Conservation (phyloP, 1,140 invertebrate genomes). For the Drosophila nigrodunni region DNA sequence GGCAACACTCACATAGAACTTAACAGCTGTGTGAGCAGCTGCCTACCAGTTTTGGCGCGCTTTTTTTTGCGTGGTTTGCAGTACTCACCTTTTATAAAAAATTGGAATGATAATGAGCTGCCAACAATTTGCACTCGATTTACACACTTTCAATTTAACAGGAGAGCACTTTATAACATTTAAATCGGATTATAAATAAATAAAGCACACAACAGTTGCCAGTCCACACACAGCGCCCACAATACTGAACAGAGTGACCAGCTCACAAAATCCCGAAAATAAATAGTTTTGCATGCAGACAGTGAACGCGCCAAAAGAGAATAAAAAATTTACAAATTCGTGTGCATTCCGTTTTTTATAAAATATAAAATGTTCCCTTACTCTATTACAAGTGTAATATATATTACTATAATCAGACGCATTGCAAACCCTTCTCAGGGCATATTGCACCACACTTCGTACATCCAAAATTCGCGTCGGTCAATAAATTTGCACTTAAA, state of each 20-base stretch:
- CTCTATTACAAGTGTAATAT: not conserved
- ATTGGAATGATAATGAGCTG: slow-evolving; percentile 20
- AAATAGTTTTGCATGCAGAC: not conserved
- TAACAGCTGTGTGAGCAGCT: slow-evolving; percentile 59
- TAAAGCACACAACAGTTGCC: not conserved
- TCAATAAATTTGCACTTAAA: slow-evolving; percentile 83
- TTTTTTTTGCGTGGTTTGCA: slow-evolving; percentile 35
- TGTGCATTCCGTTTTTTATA: slow-evolving; percentile 12
- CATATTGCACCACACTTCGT: slow-evolving; percentile 63
- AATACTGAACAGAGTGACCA: slow-evolving; percentile 22
- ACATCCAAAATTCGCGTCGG: slow-evolving; percentile 75
- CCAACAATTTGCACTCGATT: not conserved
- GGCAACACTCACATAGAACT: slow-evolving; percentile 41
- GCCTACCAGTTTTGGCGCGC: slow-evolving; percentile 45
- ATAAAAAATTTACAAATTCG: not conserved
- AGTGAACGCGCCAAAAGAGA: slow-evolving; percentile 11
- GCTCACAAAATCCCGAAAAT: not conserved
- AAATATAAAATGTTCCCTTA: slow-evolving; percentile 9
- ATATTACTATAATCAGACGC: slow-evolving; percentile 46
- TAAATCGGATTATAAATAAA: not conserved
- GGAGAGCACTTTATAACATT: not conserved
- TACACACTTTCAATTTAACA: not conserved
- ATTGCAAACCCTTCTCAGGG: slow-evolving; percentile 40
- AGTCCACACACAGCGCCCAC: slow-evolving; percentile 13
- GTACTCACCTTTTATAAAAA: slow-evolving; percentile 47